Evolutionary conservation across 2,113 vertebrate species (phyloP).

Genomic region (Tonatia bakeri): DNA sequence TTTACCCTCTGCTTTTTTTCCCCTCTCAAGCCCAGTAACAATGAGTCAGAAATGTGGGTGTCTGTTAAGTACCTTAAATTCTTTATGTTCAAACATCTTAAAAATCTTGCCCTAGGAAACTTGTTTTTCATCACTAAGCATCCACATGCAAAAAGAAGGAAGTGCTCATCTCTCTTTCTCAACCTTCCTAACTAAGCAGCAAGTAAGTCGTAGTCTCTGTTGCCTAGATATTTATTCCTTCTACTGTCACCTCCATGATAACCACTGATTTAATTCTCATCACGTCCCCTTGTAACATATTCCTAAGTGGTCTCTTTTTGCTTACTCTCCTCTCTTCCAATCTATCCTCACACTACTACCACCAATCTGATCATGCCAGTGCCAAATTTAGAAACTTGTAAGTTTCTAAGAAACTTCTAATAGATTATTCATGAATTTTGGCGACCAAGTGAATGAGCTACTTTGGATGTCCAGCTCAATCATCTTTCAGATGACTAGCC

Average conservation of each 20-base stretch:
- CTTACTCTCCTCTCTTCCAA: background rate
- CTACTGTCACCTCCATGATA: background rate
- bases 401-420: background rate
- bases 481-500: too few relatives aligned
- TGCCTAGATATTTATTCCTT: background rate
- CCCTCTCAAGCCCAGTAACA: background rate
- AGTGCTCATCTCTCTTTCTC: background rate
- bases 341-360: background rate
- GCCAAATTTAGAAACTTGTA: background rate
- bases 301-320: background rate
- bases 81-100: background rate
- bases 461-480: too few relatives aligned
- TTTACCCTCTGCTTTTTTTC: background rate
- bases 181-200: background rate
- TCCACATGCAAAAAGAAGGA: background rate
- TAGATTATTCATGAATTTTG: too few relatives aligned
- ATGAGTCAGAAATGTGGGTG: background rate
- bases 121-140: background rate
- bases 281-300: background rate
- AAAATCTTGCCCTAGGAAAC: background rate
- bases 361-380: background rate
- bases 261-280: background rate
- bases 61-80: background rate
- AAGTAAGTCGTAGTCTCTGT: background rate
- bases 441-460: too few relatives aligned